phyloP scores from a whole-genome alignment of 2,797 vertebrate genomes.

The Ptychobarbus kaznakovi region DNA sequence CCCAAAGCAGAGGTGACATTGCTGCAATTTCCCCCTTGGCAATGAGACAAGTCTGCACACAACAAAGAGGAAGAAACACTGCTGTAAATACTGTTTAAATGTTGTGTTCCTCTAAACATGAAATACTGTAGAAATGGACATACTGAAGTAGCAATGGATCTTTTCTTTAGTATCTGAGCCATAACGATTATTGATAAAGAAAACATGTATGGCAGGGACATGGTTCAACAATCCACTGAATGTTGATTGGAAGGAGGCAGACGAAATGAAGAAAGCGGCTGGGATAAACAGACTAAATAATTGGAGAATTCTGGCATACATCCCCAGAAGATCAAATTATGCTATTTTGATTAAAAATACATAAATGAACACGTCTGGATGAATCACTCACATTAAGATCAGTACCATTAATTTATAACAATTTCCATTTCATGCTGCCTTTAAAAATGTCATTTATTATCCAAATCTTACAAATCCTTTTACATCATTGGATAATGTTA shows the following conservation, averaged over 20 bases:
- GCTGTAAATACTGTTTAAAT: neutral
- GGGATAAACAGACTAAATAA: neutral
- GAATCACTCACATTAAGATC: neutral
- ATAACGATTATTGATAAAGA: neutral
- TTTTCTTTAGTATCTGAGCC: neutral
- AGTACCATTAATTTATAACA: neutral
- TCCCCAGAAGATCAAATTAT: neutral
- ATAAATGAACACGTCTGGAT: neutral
- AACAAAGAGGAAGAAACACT: neutral
- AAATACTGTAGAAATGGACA: too few species aligned
- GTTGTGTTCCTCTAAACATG: neutral
- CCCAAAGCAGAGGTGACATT: constrained; percentile 32
- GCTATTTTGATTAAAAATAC: neutral
- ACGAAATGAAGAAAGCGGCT: neutral
- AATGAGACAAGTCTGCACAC: constrained; percentile 5
- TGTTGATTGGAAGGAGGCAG: neutral
- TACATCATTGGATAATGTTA: neutral
- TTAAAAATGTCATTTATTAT: neutral
- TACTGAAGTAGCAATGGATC: neutral
- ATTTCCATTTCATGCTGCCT: neutral
- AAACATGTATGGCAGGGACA: neutral
- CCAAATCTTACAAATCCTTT: neutral
- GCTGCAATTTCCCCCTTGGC: constrained; percentile 32
- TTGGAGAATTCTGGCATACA: neutral
- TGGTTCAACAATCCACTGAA: neutral